Evolutionary conservation across 2,888 invertebrate species (phyloP).

Genomic region (Brachylomia viminalis): DNA sequence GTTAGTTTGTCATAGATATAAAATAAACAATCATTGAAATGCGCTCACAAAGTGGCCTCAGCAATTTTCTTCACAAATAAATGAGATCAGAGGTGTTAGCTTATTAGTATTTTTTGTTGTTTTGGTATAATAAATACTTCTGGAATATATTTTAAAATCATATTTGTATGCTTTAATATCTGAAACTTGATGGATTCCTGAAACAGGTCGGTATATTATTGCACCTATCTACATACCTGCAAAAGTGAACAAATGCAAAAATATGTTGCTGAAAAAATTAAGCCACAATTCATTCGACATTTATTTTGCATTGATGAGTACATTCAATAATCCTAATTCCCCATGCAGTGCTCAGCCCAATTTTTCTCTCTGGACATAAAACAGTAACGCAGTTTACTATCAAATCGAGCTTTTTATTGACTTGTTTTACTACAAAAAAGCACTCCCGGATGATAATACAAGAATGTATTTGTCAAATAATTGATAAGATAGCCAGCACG

Average conservation of each 20-base stretch:
- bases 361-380: neutral
- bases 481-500: slow-evolving; percentile 77
- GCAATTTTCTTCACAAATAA: slow-evolving; percentile 71
- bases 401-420: slow-evolving; percentile 18
- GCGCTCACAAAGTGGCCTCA: slow-evolving; percentile 66
- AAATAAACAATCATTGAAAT: slow-evolving; percentile 68
- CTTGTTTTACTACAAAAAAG: slow-evolving; percentile 37
- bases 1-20: slow-evolving; percentile 40
- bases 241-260: neutral
- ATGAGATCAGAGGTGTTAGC: slow-evolving; percentile 70
- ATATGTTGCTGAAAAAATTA: neutral
- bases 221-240: neutral
- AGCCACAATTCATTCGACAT: neutral
- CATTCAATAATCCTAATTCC: neutral
- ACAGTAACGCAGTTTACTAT: neutral
- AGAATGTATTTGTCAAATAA: slow-evolving; percentile 69
- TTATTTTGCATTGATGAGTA: neutral
- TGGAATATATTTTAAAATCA: neutral
- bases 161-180: neutral
- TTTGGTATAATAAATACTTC: neutral
- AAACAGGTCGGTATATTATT: too few relatives aligned
- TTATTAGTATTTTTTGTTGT: slow-evolving; percentile 55
- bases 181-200: too few relatives aligned
- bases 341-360: neutral
- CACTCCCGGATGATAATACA: slow-evolving; percentile 62